These are phyloP conservation scores for Balearica regulorum DNA, from an alignment of 2,797 vertebrate genomes.

Conservation along the genomic window DNA sequence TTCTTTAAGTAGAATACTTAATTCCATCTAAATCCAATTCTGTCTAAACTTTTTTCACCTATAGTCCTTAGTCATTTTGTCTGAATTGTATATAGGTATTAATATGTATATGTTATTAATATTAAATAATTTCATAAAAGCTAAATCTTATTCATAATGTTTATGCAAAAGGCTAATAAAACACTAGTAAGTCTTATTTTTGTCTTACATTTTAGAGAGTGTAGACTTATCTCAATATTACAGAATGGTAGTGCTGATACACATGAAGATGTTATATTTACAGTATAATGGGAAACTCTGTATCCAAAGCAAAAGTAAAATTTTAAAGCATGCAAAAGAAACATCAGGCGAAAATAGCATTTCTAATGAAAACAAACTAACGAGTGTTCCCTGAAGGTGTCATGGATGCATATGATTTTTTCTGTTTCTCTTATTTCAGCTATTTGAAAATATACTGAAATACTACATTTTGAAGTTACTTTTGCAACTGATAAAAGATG, in stretches of 20 bases:
- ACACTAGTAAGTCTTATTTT: background rate
- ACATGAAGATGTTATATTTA: background rate
- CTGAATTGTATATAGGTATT: background rate
- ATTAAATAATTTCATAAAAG: background rate
- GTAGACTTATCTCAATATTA: background rate
- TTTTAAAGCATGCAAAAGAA: background rate
- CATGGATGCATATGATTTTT: accelerated
- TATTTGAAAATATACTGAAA: background rate
- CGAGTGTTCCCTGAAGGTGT: background rate
- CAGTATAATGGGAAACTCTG: background rate
- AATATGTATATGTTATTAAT: background rate
- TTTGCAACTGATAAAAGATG: background rate
- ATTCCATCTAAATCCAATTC: background rate
- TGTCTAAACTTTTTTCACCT: background rate
- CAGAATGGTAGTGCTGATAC: background rate
- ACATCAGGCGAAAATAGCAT: background rate
- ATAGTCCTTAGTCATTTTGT: background rate
- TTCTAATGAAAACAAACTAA: background rate
- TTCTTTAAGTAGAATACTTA: background rate
- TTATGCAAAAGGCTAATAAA: background rate
- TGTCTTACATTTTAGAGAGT: background rate
- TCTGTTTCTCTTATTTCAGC: background rate
- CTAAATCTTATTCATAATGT: background rate
- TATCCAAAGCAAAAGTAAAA: background rate
- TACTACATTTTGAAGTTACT: background rate